Evolutionary conservation across 37 sponge, comb jelly and placozoan genomes (phyloP).

Genomic region (Eunapius fragilis): DNA sequence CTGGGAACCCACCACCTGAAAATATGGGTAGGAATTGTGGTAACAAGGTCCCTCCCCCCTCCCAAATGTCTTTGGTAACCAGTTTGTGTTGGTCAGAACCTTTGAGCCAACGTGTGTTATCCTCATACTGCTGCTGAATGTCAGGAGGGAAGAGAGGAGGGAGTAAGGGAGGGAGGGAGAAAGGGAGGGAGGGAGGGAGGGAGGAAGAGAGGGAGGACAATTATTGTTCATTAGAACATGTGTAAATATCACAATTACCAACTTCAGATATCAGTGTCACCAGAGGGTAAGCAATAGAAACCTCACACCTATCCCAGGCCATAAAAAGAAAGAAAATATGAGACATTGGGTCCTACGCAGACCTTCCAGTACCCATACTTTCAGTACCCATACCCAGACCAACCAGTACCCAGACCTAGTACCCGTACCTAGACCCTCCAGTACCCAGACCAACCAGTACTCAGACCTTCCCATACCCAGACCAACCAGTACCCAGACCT

Average conservation of each 20-base stretch:
- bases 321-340: no score
- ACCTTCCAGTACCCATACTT: no score
- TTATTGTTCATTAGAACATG: not conserved
- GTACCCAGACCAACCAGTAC: no score
- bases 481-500: not conserved
- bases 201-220: no score
- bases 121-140: constrained; percentile 81
- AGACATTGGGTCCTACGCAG: no score
- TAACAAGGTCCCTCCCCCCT: not conserved
- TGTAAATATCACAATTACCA: not conserved
- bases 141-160: not conserved
- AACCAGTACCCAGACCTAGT: no score
- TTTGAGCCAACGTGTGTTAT: constrained; percentile 89
- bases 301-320: no score
- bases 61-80: constrained; percentile 31
- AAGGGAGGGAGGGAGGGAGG: not conserved
- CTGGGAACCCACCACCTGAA: constrained; percentile 94
- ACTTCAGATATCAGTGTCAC: no score
- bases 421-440: no score
- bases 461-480: no score
- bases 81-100: constrained; percentile 87
- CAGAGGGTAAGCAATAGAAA: no score
- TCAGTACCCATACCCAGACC: no score
- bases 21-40: not conserved
- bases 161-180: not conserved